Base-by-base conservation (phyloP, 1,140 invertebrate genomes). In the Zaprionus vittiger region DNA sequence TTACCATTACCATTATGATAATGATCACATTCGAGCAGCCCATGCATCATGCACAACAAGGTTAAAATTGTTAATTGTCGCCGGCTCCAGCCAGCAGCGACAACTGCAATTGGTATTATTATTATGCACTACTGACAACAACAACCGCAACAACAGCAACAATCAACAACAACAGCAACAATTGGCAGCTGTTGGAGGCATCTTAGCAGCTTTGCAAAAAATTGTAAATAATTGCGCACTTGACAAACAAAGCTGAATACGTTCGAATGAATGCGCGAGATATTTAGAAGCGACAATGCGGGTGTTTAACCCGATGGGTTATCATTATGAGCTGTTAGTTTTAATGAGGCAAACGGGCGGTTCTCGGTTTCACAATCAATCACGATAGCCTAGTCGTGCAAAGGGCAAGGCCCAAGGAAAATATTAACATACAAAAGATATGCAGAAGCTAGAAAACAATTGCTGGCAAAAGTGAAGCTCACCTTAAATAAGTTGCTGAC, bases 191-290 rank as follows among this genome's bases (percentile, higher is more conserved):
- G 54, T 44, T 71, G 54, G 26, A 55, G 54, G 49, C 69, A 67
- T 62, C 57, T 67, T 31, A 56, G 44, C 49, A 60, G 26, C 67
- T 70, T 71, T 69, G 55, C 70, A 64, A 65, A 71, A 70, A 71
- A 70, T 67, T 55, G 86, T 79, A 76, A 82, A 74, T 79, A 90
- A 89, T 81, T 90, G 84, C 73, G 73, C 85, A 89, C 82, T 90
- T 89, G 79, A 85, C 79, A 79, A 85, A 85, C 63, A 81, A 74
- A 72, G 49, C 61, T 60, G 14, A 24, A 41, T 9, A 55, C 41
- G 52, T 78, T 65, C 61, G 69, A 54, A 28, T 62, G 14, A 41
- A 41, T 49, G 15, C 34, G 47, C 56, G 31, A 66, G 65, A 54
- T 44, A 65, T 79, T 66, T 55, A 64, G 54, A 81, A 31, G 83